Percentiles rank a stretch among this genome's conserved stretches.
Conservation (phyloP, 2,113 vertebrate genomes). For the Charadrius vociferus region DNA sequence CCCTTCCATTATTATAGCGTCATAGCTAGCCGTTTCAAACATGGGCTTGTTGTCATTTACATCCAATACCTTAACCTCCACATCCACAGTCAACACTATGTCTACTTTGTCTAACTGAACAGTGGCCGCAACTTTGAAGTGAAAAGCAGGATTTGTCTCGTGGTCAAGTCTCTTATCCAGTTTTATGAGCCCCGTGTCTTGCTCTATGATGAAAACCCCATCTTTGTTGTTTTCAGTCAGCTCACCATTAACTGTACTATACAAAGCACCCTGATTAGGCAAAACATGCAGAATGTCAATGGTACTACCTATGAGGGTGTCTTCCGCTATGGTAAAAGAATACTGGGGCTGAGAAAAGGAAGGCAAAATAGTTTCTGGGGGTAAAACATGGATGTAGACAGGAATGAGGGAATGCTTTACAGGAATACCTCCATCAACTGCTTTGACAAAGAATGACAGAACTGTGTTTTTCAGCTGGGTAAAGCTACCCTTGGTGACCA, state of each 20-base stretch:
- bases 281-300: slow-evolving; percentile 85
- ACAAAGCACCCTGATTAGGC: slow-evolving; percentile 75
- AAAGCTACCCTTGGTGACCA: slow-evolving; percentile 94
- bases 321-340: slow-evolving; percentile 87
- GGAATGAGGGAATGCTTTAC: slow-evolving; percentile 89
- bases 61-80: slow-evolving; percentile 90
- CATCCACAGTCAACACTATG: slow-evolving; percentile 85
- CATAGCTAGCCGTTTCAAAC: slow-evolving; percentile 87
- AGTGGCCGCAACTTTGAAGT: slow-evolving; percentile 89
- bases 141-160: slow-evolving; percentile 80
- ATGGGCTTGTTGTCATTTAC: slow-evolving; percentile 94
- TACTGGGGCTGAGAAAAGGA: slow-evolving; percentile 91
- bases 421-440: slow-evolving; percentile 91
- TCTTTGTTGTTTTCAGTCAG: slow-evolving; percentile 88
- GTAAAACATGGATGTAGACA: slow-evolving; percentile 93
- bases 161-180: slow-evolving; percentile 92
- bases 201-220: slow-evolving; percentile 87
- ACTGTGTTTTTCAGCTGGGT: slow-evolving; percentile 88
- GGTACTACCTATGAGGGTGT: slow-evolving; percentile 85
- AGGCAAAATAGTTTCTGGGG: slow-evolving; percentile 84
- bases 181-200: slow-evolving; percentile 88
- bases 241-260: slow-evolving; percentile 87
- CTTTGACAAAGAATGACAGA: slow-evolving; percentile 95
- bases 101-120: slow-evolving; percentile 85
- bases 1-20: slow-evolving; percentile 90